phyloP scores from a whole-genome alignment of 1,140 invertebrate species.

The Bombus superbus region DNA sequence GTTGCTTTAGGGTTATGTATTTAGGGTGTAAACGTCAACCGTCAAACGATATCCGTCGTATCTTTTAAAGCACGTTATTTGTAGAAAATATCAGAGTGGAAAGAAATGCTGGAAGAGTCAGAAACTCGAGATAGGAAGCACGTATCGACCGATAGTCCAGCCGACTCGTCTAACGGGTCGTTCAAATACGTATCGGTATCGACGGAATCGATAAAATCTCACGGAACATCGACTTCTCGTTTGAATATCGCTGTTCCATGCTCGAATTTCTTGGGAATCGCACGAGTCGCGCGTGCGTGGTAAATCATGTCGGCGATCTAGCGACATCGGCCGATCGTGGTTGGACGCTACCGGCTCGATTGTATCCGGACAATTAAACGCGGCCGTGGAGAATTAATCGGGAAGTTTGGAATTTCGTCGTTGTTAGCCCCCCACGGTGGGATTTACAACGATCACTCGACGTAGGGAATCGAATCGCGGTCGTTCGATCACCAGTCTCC shows the following conservation, averaged over 20 bases:
- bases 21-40: background rate
- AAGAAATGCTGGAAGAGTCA: background rate
- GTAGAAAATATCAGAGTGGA: too few species aligned
- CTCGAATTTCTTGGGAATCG: constrained; percentile 15
- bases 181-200: constrained; percentile 23
- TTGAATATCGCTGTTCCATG: constrained; percentile 33
- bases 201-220: constrained; percentile 19
- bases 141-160: background rate
- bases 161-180: constrained; percentile 4
- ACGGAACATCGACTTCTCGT: constrained; percentile 18
- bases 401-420: constrained; percentile 49
- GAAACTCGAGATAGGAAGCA: background rate
- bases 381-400: constrained; percentile 58
- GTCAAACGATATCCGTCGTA: too few species aligned
- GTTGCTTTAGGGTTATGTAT: background rate
- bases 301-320: background rate
- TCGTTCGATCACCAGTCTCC: background rate
- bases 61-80: too few species aligned
- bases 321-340: constrained; percentile 48
- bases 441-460: constrained; percentile 44
- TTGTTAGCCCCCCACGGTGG: constrained; percentile 64
- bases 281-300: constrained; percentile 2
- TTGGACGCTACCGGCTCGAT: constrained; percentile 62
- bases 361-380: constrained; percentile 71
- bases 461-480: background rate